Percentiles rank a stretch among this genome's conserved stretches.
phyloP scores from a whole-genome alignment of 37 sponge, comb jelly and placozoan species.

The Lycopodina hypogea region DNA sequence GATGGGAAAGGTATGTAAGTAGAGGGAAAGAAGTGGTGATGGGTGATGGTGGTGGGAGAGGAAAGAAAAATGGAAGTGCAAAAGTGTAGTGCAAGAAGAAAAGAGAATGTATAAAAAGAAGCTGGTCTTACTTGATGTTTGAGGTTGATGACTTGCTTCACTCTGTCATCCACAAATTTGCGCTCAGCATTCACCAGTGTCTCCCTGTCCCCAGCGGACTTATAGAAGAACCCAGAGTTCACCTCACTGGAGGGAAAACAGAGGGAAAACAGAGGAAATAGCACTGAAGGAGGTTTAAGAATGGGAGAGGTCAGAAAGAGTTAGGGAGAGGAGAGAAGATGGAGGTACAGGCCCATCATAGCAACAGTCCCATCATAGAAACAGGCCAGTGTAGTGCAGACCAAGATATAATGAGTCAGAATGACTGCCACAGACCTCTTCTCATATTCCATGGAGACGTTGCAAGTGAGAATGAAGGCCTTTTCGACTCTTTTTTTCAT shows the following conservation, averaged over 20 bases:
- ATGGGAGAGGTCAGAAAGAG: neutral
- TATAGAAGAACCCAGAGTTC: constrained; percentile 94
- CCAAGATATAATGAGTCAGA: too few relatives aligned
- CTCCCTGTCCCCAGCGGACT: constrained; percentile 90
- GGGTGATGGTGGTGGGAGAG: neutral
- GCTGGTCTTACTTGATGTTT: constrained; percentile 76
- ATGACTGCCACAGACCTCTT: constrained; percentile 75
- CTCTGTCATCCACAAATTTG: constrained; percentile 90
- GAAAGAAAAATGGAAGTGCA: neutral
- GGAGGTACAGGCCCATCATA: too few relatives aligned
- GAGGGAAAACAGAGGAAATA: neutral
- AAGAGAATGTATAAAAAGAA: neutral
- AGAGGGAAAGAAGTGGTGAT: too few relatives aligned
- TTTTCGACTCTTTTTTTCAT: constrained; percentile 90
- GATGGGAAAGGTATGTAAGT: too few relatives aligned
- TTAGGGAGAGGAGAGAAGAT: neutral
- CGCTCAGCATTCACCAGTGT: constrained; percentile 94
- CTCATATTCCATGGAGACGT: constrained; percentile 99
- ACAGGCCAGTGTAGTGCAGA: too few relatives aligned
- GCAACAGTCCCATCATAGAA: too few relatives aligned
- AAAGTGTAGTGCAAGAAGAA: neutral
- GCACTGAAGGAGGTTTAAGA: neutral
- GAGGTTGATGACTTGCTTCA: constrained; percentile 87
- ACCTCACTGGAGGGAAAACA: constrained; percentile 75
- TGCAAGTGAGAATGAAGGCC: constrained; percentile 97